These are phyloP conservation scores for human (Homo sapiens) DNA, from an alignment of 2,113 vertebrate species.

Conservation along the genomic window GRCh38 chr17:68488001-68488500, in stretches of 20 bases:
- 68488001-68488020: not conserved
- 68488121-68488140: not conserved
- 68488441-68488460: no score
- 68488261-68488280: not conserved
- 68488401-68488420: not conserved
- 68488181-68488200: no score
- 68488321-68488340: fast-evolving
- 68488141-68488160: not conserved
- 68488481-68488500: no score
- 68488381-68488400: not conserved
- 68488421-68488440: not conserved
- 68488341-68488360: fast-evolving
- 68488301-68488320: fast-evolving
- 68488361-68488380: not conserved
- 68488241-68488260: fast-evolving
- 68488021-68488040: not conserved
- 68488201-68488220: not conserved
- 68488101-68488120: not conserved
- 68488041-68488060: not conserved
- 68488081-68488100: not conserved
- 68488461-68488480: no score
- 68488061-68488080: not conserved
- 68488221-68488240: not conserved
- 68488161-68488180: not conserved
- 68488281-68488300: not conserved